Evolutionary conservation across 2,113 vertebrate genomes (phyloP), one percentile per base, ranked within the genome.

Genomic region (Greenwoodochromis staneri): DNA sequence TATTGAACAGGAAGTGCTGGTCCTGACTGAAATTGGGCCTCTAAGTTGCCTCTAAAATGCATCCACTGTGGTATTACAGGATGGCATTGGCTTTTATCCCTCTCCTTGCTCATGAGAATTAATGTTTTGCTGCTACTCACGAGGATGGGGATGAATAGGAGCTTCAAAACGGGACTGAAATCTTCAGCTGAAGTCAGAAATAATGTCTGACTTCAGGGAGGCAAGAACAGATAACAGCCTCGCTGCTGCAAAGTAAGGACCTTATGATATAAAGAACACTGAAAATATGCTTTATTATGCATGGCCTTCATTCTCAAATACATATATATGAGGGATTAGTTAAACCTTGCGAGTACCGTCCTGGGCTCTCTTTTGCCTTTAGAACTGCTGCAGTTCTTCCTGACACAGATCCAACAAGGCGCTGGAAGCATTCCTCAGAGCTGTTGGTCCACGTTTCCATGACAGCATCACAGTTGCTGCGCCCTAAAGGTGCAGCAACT

Each of bases 91-190:
- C 31, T 88, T 9, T 27, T 57, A n/a, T 76, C 1, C 8, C 38
- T 66, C 8, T n/a, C 24, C 49, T 27, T 42, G 2, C 57, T 85
- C 29, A 49, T 76, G 10, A 76, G 51, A 76, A 63, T 51, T 42
- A 88, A 88, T 81, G 73, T 40, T 16, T 63, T 66, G 10, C 80
- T 73, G 19, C 21, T 71, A 40, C 57, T 45, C 27, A 80, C 1
- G n/a, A 71, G n/a, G 73, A 81, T 3, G 45, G 47, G 31, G 53
- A 34, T 40, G 61, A 73, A 45, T 11, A 47, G 11, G 29, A 82
- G 84, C 80, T 42, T 45, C 31, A 61, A 51, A 55, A 86, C 3
- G 3, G 17, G 34, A 6, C 31, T 13, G n/a, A 31, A 4, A 66
- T 17, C 8, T 36, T 24, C 5, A 49, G 27, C 45, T 0, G 51